Conservation (phyloP, 53 echinoderm and acorn worm species). For the Astropecten irregularis region DNA sequence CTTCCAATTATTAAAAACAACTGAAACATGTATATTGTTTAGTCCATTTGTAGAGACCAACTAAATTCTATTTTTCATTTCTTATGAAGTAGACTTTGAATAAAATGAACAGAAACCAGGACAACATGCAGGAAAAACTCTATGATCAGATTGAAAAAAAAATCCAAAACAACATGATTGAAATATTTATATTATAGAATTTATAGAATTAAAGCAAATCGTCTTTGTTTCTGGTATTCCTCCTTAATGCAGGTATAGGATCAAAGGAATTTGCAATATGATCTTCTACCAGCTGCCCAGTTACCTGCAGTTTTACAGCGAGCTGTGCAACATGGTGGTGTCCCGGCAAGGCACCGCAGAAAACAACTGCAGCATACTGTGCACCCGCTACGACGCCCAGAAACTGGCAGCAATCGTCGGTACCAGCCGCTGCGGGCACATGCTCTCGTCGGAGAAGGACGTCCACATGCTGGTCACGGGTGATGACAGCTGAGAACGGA, state of each 20-base stretch:
- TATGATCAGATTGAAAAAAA: no score
- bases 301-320: conserved; percentile 95
- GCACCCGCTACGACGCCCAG: conserved; percentile 84
- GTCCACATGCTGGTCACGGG: conserved; percentile 88
- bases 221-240: no score
- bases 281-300: conserved; percentile 95
- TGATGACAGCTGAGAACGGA: conserved; percentile 58
- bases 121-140: no score
- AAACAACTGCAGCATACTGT: conserved; percentile 78
- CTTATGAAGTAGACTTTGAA: no score
- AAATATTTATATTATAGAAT: no score
- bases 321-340: conserved; percentile 90
- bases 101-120: no score
- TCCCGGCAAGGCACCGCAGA: conserved; percentile 58
- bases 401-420: conserved; percentile 83
- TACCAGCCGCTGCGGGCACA: conserved; percentile 65
- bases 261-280: conserved; percentile 74
- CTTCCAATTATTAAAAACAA: no score
- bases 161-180: no score
- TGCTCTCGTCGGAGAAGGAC: conserved; percentile 82
- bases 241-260: conserved; percentile 83
- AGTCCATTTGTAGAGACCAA: no score
- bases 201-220: no score
- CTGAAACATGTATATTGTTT: no score
- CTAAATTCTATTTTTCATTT: no score